These are phyloP conservation scores for Tryphoninae sp. DNA, from an alignment of 2,888 invertebrate species.

Conservation along the genomic window DNA sequence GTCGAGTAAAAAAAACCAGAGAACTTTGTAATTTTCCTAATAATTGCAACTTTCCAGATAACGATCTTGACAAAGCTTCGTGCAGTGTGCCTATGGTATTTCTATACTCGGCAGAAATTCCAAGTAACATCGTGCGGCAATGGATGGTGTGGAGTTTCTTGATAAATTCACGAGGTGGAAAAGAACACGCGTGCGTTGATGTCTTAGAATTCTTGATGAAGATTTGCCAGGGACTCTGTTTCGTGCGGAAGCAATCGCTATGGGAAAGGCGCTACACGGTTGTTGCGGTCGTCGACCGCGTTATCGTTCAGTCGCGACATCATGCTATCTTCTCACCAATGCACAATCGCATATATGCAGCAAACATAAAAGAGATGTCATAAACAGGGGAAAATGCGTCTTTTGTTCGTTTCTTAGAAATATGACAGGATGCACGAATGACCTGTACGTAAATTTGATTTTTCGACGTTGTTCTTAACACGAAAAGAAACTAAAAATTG, in stretches of 20 bases:
- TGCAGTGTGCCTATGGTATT: not conserved
- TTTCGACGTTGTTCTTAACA: not conserved
- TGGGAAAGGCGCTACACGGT: not conserved
- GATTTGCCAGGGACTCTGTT: conserved; percentile 22
- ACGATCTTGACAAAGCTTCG: not conserved
- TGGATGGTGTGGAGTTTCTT: no score
- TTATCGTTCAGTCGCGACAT: not conserved
- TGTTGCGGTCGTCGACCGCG: conserved; percentile 27
- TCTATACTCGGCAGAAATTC: no score
- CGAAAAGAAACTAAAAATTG: not conserved
- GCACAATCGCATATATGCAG: not conserved
- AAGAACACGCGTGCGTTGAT: not conserved
- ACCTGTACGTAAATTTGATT: not conserved
- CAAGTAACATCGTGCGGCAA: no score
- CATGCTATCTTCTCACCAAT: not conserved
- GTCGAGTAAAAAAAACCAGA: not conserved
- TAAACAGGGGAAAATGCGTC: not conserved
- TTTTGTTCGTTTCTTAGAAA: conserved; percentile 3
- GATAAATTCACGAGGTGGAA: not conserved
- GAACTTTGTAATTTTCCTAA: not conserved
- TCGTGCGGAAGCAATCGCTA: conserved; percentile 8
- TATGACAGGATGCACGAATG: not conserved
- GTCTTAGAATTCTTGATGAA: conserved; percentile 8
- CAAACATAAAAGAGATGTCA: conserved; percentile 11
- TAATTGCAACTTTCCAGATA: not conserved